Percentiles rank a stretch among this genome's conserved stretches.
Evolutionary conservation across 2,113 vertebrate genomes (phyloP).

Genomic region (Pygoscelis antarcticus): DNA sequence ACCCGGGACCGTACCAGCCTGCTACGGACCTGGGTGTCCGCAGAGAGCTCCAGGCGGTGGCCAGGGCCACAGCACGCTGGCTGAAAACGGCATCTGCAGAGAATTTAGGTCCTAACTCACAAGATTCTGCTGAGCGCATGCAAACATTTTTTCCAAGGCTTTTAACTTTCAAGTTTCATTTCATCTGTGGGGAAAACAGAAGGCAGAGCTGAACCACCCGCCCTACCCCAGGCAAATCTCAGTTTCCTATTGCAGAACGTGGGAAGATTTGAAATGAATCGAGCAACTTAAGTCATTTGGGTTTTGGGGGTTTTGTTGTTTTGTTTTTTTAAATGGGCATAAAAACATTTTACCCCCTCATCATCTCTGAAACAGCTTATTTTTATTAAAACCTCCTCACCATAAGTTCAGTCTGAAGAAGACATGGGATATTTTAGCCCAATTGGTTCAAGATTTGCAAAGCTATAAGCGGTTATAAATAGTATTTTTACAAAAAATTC

Average conservation of each 20-base stretch:
- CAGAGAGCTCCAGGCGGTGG: background rate
- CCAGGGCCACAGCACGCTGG: background rate
- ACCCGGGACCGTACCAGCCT: rapidly evolving
- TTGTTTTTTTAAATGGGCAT: background rate
- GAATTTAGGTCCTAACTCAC: background rate
- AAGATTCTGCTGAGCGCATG: background rate
- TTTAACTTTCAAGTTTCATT: background rate
- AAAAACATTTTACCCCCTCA: background rate
- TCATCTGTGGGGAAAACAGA: background rate
- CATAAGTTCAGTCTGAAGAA: background rate
- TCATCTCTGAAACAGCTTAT: background rate
- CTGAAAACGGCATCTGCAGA: background rate
- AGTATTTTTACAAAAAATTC: background rate
- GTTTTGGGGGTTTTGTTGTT: no score
- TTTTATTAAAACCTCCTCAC: background rate
- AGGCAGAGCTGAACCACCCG: background rate
- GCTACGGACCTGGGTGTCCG: background rate
- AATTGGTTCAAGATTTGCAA: background rate
- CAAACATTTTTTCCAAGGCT: background rate
- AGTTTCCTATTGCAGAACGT: background rate
- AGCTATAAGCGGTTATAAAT: background rate
- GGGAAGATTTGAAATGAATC: background rate
- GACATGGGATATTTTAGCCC: background rate
- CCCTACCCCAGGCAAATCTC: background rate
- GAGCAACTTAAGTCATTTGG: background rate